Evolutionary conservation across 1,140 invertebrate species (phyloP).

Genomic region (Brachionus calyciflorus): DNA sequence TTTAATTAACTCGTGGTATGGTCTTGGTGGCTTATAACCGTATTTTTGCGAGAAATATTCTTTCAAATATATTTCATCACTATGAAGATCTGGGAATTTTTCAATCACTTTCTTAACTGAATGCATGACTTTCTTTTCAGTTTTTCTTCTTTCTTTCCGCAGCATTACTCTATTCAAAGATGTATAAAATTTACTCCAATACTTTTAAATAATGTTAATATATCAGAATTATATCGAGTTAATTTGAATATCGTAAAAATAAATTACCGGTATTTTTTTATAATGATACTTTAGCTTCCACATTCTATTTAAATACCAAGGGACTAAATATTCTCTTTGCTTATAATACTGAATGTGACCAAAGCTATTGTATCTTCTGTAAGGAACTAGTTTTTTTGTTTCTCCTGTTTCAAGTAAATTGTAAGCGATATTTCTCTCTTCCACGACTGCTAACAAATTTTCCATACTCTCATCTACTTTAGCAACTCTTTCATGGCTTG

Average conservation of each 20-base stretch:
- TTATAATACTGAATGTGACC: slow-evolving; percentile 41
- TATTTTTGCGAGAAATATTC: slow-evolving; percentile 40
- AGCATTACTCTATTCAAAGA: slow-evolving; percentile 10
- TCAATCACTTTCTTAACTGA: background rate
- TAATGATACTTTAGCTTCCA: slow-evolving; percentile 47
- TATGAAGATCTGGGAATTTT: background rate
- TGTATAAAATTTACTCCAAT: slow-evolving; percentile 44
- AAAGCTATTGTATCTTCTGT: slow-evolving; percentile 43
- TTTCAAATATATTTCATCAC: background rate
- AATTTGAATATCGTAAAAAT: background rate
- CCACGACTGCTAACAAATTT: slow-evolving; percentile 83
- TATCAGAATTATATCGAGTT: background rate
- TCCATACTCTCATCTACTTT: slow-evolving; percentile 89
- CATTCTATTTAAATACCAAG: slow-evolving; percentile 45
- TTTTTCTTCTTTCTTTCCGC: slow-evolving; percentile 26
- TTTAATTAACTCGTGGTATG: slow-evolving; percentile 26
- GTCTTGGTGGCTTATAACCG: slow-evolving; percentile 21
- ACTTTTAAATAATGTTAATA: background rate
- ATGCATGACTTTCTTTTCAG: background rate
- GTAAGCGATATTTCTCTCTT: slow-evolving; percentile 87
- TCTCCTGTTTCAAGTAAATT: slow-evolving; percentile 80
- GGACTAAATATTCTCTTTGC: slow-evolving; percentile 35
- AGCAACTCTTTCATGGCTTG: slow-evolving; percentile 88
- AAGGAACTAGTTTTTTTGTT: slow-evolving; percentile 7
- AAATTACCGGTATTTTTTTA: slow-evolving; percentile 33